A percentile compares a stretch with the other conserved stretches of the same genome.
Evolutionary conservation across 2,888 invertebrate species (phyloP).

Genomic region (Plagodis pulveraria): DNA sequence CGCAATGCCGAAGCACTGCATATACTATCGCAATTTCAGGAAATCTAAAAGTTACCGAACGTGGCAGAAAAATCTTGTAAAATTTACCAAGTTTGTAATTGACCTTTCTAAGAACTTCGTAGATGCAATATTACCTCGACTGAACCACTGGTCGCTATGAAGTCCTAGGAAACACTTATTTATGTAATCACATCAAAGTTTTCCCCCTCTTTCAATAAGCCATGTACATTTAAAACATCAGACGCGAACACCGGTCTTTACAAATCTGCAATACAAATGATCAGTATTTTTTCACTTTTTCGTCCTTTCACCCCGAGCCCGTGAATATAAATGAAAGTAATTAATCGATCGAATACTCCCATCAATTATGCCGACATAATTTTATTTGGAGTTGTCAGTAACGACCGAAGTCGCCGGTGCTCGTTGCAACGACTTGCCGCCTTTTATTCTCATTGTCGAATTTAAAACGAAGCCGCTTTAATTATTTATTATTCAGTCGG

Average conservation of each 20-base stretch:
- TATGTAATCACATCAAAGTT: background rate
- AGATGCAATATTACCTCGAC: too few relatives aligned
- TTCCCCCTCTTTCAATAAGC: background rate
- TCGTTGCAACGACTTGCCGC: slow-evolving; percentile 32
- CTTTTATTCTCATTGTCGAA: slow-evolving; percentile 33
- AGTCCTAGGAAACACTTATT: background rate
- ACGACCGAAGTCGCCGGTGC: slow-evolving; percentile 15
- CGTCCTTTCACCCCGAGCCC: slow-evolving; percentile 22
- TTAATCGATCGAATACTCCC: slow-evolving; percentile 56
- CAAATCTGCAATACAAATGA: slow-evolving; percentile 9
- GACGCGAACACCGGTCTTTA: background rate
- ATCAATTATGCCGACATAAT: slow-evolving; percentile 58
- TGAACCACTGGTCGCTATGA: too few relatives aligned
- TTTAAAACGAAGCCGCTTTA: slow-evolving; percentile 29
- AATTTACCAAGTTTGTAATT: too few relatives aligned
- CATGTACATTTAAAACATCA: background rate
- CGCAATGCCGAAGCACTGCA: too few relatives aligned
- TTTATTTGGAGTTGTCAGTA: slow-evolving; percentile 46
- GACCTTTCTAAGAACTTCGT: too few relatives aligned
- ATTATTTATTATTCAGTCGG: slow-evolving; percentile 26
- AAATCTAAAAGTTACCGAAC: too few relatives aligned
- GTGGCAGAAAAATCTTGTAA: too few relatives aligned
- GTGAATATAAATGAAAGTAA: slow-evolving; percentile 56
- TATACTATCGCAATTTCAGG: too few relatives aligned
- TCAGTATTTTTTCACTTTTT: slow-evolving; percentile 10